Evolutionary conservation across 2,888 invertebrate species (phyloP).

Genomic region (Mythimna impura): DNA sequence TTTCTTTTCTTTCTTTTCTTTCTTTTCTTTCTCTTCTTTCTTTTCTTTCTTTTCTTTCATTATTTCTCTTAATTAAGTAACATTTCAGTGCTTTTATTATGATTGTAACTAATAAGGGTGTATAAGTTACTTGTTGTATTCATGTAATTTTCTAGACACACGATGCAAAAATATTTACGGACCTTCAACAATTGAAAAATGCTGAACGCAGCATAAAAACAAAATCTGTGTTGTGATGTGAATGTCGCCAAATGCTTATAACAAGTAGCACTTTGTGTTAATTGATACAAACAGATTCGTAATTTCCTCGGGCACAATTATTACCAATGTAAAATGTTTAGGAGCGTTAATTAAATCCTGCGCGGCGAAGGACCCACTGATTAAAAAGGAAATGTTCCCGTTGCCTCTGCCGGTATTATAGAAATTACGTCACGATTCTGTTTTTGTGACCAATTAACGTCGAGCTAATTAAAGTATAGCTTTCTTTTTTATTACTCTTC

Average conservation of each 20-base stretch:
- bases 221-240: slow-evolving; percentile 22
- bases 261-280: slow-evolving; percentile 73
- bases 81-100: too few relatives aligned
- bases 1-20: too few relatives aligned
- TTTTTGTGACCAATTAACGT: slow-evolving; percentile 70
- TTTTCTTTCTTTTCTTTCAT: too few relatives aligned
- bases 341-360: slow-evolving; percentile 84
- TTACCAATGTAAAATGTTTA: slow-evolving; percentile 84
- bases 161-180: slow-evolving; percentile 13
- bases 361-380: slow-evolving; percentile 72
- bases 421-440: slow-evolving; percentile 73
- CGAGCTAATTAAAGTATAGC: slow-evolving; percentile 67
- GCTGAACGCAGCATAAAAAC: slow-evolving; percentile 19
- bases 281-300: slow-evolving; percentile 79
- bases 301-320: slow-evolving; percentile 77
- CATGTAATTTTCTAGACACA: background rate
- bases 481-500: slow-evolving; percentile 60
- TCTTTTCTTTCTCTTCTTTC: too few relatives aligned
- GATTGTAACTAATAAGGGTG: too few relatives aligned
- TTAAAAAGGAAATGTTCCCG: slow-evolving; percentile 76
- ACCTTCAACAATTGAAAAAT: background rate
- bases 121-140: too few relatives aligned
- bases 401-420: slow-evolving; percentile 70
- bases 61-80: too few relatives aligned
- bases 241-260: slow-evolving; percentile 57